Base-by-base conservation (phyloP, 2,888 invertebrate species). In the Petrolisthes cinctipes region DNA sequence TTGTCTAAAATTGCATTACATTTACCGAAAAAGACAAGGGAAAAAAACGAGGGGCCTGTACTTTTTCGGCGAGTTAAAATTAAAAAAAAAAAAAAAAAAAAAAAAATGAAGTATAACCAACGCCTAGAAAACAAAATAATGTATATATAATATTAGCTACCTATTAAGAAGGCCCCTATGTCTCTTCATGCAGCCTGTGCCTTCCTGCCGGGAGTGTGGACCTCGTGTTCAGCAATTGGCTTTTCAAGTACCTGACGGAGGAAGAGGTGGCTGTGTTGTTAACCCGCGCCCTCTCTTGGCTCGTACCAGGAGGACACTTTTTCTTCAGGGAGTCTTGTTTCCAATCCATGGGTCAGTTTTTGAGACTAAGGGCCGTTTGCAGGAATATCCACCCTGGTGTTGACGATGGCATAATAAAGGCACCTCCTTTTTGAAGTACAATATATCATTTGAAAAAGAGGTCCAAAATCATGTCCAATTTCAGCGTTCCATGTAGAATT, bases 171-270 rank as follows among this genome's bases (percentile, higher is more conserved):
- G 17, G 17, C 3, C 17, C 66, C 17, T 4, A 20, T 83, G 56
- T 37, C 17, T 54, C 14, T 83, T 20, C 23, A 14, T 14, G 4
- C 82, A 90, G 90, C 87, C 91, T 94, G 68, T 91, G 93, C n/a
- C 92, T 94, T 82, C 92, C 92, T 0, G 82, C 91, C 4, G 91
- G 92, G 82, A 11, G 91, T 89, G 92, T 92, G 85, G 94, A 94
- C 91, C 91, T 94, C 86, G 93, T 94, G 23, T 94, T 94, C 92
- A 94, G 94, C 91, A 94, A 94, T 92, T 94, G 94, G 94, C 92
- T 94, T 79, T 92, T 94, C 90, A 94, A 94, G 94, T 94, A 94
- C 91, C 91, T 94, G 87, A 92, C 92, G 53, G 94, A 94, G 89
- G 92, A 92, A 53, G 94, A 94, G 91, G 92, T 93, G 4, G 92